Conservation (phyloP, 2,888 invertebrate genomes). For the Thecophora atra region DNA sequence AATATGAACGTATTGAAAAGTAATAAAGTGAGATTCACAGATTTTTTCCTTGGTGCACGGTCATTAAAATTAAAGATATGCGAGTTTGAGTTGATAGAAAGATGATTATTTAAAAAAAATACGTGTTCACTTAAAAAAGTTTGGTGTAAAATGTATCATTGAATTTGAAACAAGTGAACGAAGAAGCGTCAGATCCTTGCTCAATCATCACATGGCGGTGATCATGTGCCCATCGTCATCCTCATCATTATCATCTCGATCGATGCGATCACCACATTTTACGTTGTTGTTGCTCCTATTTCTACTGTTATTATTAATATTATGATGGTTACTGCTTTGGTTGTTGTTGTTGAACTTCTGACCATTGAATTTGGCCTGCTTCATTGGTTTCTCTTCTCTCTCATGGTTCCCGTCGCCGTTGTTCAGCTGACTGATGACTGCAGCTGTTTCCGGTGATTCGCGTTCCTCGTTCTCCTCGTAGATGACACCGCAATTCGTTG, state of each 20-base stretch:
- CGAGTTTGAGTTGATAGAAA: too few species aligned
- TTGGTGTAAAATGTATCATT: too few species aligned
- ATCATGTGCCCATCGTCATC: constrained; percentile 59
- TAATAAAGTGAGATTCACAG: too few species aligned
- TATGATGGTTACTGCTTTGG: constrained; percentile 36
- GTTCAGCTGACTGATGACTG: constrained; percentile 33
- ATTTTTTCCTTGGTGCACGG: too few species aligned
- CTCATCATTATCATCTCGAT: constrained; percentile 50
- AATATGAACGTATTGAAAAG: too few species aligned
- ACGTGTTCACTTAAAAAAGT: too few species aligned
- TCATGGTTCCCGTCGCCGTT: constrained; percentile 34
- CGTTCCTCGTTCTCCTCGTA: constrained; percentile 65
- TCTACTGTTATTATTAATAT: constrained; percentile 11
- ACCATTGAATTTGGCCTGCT: constrained; percentile 37
- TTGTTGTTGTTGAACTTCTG: constrained; percentile 43
- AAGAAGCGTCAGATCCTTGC: too few species aligned
- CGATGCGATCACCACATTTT: too few species aligned
- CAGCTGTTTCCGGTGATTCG: constrained; percentile 45
- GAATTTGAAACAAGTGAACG: too few species aligned
- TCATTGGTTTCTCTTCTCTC: constrained; percentile 37
- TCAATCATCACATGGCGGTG: constrained; percentile 52
- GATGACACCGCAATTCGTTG: constrained; percentile 66
- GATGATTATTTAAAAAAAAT: too few species aligned
- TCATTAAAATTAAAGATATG: too few species aligned
- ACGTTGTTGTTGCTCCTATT: too few species aligned